Evolutionary conservation across 23 tunicate species (phyloP), one percentile per base, ranked within the genome.

Genomic region (Botrylloides violaceus): DNA sequence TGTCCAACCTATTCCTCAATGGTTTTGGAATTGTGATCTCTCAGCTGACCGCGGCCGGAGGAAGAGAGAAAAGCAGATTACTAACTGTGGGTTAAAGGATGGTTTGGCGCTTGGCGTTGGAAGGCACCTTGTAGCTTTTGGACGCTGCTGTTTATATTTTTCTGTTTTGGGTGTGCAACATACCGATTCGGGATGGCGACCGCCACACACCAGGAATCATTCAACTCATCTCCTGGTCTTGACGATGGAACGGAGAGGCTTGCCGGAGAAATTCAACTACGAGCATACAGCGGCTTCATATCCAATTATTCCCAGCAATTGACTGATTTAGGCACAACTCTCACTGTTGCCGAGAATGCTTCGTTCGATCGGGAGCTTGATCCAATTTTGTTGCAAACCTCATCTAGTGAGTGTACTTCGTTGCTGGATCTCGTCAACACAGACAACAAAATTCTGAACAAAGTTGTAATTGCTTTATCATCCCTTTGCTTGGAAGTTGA

Each of bases 391-490:
- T 34, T 85, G 29, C 59, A 88, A 80, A 73, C 82, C 5, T 33
- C 77, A 27, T 66, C 84, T 9, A 60, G 58, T 21, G 96, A 88
- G 64, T 76, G 72, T 48, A 60, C 85, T 7, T 82, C 96, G 6
- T 49, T 88, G 25, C 81, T 87, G 25, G 65, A 82, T 55, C 65
- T 88, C 38, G 66, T 88, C 3, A 70, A 59, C 38, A 82, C 96
- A 29, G 96, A 88, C 38, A 88, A 88, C 58, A 72, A 65, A 65
- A 66, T 88, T 26, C 65, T 88, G 66, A 88, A 88, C 56, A 88
- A 88, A 34, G 84, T 88, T 58, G 75, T 88, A 2, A 88, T 88
- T 71, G 83, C 81, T 2, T 76, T 88, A 38, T 88, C 96, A 7
- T 38, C 88, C 3, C 79, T 88, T 0, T 82, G 88, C 59, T 36